These are phyloP conservation scores for Cyphomyrus plagiostoma DNA, from an alignment of 2,113 vertebrate genomes.

Conservation along the genomic window DNA sequence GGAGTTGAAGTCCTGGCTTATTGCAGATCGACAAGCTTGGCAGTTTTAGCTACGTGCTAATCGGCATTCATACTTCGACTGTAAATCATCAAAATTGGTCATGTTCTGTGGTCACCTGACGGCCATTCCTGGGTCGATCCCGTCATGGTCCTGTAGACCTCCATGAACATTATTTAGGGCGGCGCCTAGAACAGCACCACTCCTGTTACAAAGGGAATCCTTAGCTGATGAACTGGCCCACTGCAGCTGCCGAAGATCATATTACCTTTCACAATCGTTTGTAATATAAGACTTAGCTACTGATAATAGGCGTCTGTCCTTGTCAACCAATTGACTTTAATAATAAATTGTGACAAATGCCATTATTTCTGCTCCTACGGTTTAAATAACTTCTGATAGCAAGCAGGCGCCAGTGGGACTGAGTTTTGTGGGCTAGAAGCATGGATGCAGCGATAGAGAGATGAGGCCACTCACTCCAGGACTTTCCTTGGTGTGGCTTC, in stretches of 20 bases:
- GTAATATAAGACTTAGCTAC: neutral
- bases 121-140: neutral
- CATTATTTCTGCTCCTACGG: neutral
- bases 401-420: neutral
- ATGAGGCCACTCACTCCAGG: neutral
- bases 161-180: neutral
- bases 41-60: neutral
- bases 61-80: neutral
- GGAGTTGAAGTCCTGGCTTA: neutral
- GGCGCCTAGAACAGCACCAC: neutral
- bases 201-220: neutral
- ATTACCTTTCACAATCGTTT: conserved; percentile 1
- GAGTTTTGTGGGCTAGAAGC: neutral
- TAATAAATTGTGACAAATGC: neutral
- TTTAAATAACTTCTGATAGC: neutral
- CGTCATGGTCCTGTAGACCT: neutral
- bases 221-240: neutral
- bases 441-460: neutral
- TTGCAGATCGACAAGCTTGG: neutral
- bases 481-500: neutral
- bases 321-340: neutral
- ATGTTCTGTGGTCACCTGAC: neutral
- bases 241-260: neutral
- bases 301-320: neutral
- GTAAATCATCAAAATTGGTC: neutral